Evolutionary conservation across 2,888 invertebrate genomes (phyloP), one percentile per base, ranked within the genome.

Genomic region (Eucera pruinosa): DNA sequence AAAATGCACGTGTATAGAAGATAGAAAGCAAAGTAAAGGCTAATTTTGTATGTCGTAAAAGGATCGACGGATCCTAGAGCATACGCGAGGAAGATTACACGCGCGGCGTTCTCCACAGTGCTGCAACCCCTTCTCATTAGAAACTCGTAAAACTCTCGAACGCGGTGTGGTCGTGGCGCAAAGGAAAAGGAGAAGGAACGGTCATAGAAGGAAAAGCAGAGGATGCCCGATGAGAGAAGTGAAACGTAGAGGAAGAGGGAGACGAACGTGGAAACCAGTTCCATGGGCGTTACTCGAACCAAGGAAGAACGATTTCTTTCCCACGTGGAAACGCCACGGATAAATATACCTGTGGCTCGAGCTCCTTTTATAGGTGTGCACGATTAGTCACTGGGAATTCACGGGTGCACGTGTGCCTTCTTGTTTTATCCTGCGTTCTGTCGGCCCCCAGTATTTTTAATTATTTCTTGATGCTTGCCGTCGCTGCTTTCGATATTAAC

Each of bases 121-220:
- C 80, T 74, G 81, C 84, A 79, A 80, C 67, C 70, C 82, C 77
- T 87, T 83, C 87, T 87, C 87, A 88, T 88, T 87, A 87, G 86
- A 77, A 81, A 85, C 85, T 86, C 87, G 82, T 87, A 88, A 88
- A 87, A 86, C 83, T 82, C 60, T 74, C 62, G 78, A 75, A 71
- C 75, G 45, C 33, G 47, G 72, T 62, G 74, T 69, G 75, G 79
- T 58, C 62, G 73, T 48, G n/a, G 57, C 33, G 23, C 18, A 39
- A 65, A 15, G 36, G 48, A 52, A 13, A 50, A 18, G 27, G 45
- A 50, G n/a, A 25, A 13, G 39, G 0, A 11, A 39, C 0, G 41
- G n/a, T 43, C n/a, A 41, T 23, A 23, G 41, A 65, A 45, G 48
- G n/a, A n/a, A n/a, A 60, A 27, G 54, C n/a, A 39, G 69, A 58